Percentiles rank a stretch among this genome's conserved stretches.
Conservation (phyloP, 2,797 vertebrate species). For the Nasua narica region DNA sequence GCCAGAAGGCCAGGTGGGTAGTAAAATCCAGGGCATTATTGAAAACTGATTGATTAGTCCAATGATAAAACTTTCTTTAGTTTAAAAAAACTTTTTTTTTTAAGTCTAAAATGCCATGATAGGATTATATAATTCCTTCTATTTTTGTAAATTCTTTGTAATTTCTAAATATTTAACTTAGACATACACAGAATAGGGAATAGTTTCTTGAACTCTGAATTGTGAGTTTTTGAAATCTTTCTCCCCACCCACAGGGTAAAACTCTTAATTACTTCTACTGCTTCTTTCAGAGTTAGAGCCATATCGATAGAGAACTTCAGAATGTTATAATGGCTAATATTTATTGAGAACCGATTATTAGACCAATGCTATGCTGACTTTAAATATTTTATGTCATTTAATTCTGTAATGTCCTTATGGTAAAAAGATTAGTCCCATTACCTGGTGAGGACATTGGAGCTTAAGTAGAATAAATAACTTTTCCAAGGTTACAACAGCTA, state of each 20-base stretch:
- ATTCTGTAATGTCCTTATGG: not conserved
- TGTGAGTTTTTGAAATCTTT: not conserved
- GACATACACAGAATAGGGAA: not conserved
- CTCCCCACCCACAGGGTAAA: not conserved
- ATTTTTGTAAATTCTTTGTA: not conserved
- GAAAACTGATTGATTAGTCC: not conserved
- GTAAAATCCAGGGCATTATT: not conserved
- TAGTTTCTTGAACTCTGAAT: not conserved
- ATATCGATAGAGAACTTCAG: not conserved
- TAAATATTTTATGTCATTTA: not conserved
- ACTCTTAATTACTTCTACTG: not conserved
- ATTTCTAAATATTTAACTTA: slow-evolving; percentile 6
- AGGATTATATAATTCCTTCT: not conserved
- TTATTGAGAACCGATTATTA: not conserved
- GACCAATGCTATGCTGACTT: not conserved
- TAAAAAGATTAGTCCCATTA: not conserved
- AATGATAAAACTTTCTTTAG: not conserved
- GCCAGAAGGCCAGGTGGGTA: not conserved
- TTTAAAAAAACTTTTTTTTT: not conserved
- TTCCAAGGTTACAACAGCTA: not conserved
- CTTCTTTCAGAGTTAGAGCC: not conserved
- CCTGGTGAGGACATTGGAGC: not conserved
- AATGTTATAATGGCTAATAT: not conserved
- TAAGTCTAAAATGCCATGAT: not conserved
- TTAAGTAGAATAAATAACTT: not conserved